Evolutionary conservation across 1,140 invertebrate genomes (phyloP), one percentile per base, ranked within the genome.

Genomic region (Homarus americanus): DNA sequence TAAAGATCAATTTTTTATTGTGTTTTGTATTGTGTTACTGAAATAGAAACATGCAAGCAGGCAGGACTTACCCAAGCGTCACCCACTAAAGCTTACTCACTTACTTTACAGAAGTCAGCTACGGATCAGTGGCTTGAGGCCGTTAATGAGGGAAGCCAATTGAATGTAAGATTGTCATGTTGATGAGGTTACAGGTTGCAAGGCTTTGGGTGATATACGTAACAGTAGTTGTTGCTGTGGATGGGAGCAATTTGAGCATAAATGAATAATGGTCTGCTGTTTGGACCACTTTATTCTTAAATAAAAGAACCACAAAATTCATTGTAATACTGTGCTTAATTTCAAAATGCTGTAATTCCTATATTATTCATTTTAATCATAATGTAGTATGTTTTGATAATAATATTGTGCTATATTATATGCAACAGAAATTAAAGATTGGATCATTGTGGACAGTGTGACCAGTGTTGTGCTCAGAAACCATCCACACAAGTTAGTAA

Each of bases 31-130:
- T n/a, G n/a, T n/a, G 44, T 49, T 49, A 15, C 5, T 49, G 44
- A 7, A 15, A 49, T 49, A 20, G n/a, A 66, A 38, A 58, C 36
- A 58, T 82, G 80, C n/a, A 36, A 28, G 38, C 10, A 38, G 53
- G 17, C 38, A 0, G 36, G 9, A 12, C 28, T 69, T 38, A 38
- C 34, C 36, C 20, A 41, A 17, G 49, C 40, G n/a, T 63, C 34
- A 20, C 12, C 32, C 32, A 53, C 72, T 49, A 53, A 82, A 82
- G n/a, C 63, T 76, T n/a, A 53, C 32, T 41, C 69, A 80, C 58
- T 89, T 89, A 73, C 44, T 82, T 83, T 83, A 69, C 87, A 90
- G 87, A 90, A n/a, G 28, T 90, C 87, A 53, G 41, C 66, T 72
- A 83, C 79, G 41, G 87, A 90, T 41, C 63, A 82, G 80, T 73